Evolutionary conservation across 2,797 vertebrate species (phyloP), one percentile per base, ranked within the genome.

Genomic region (Sebastiscus tertius): DNA sequence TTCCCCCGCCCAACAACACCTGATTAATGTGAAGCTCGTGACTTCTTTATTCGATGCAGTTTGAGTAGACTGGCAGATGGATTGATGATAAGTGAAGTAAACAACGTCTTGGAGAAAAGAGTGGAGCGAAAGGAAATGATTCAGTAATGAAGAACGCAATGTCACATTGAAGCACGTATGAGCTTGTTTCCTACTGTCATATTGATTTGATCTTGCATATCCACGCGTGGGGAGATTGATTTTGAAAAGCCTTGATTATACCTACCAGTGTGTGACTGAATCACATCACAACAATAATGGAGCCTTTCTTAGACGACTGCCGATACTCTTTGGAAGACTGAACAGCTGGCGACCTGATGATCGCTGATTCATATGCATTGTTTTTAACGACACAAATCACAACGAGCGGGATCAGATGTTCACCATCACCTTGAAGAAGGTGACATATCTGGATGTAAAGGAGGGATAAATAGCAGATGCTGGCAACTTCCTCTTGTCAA

Each of bases 1-100:
- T 69, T 70, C 86, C 36, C 61, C 54, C 4, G 68, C 75, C 71
- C 86, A 71, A 73, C 75, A 81, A 86, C 83, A 86, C 82, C 75
- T 87, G 80, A 81, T 88, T 72, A 87, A 91, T 88, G 87, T 81
- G 84, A 87, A 63, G 81, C 90, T 91, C 93, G 87, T 79, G 77
- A 88, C 81, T 84, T 64, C 81, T 91, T 91, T 84, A 82, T 84
- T 89, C 56, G 39, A 34, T 82, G 65, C 76, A 72, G 60, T 75
- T 29, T 24, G 71, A 63, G 66, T 68, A 69, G 76, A 79, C 56
- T 61, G 72, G 64, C 60, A 75, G 65, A 60, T 52, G 66, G 60
- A 70, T 73, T 72, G 55, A 34, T 65, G 70, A 39, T 66, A 77
- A 56, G 61, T 42, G 42, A 75, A 56, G 60, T 72, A 77, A 80